Evolutionary conservation across 2,113 vertebrate species (phyloP).

Genomic region (Channa maculata): DNA sequence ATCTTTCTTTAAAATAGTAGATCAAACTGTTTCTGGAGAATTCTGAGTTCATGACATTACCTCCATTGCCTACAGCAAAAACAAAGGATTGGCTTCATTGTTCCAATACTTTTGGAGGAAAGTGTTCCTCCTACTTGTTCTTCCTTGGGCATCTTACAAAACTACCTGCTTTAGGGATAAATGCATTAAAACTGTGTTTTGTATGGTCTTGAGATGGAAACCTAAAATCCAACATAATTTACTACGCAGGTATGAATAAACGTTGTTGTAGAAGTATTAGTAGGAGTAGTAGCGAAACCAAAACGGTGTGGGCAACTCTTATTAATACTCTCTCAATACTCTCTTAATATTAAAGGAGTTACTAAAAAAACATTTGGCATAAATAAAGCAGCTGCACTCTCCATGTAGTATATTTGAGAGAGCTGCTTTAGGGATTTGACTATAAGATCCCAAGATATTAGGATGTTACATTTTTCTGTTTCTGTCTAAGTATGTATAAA

Average conservation of each 20-base stretch:
- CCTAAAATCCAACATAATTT: neutral
- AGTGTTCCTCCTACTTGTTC: too few relatives aligned
- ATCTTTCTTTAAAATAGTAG: too few relatives aligned
- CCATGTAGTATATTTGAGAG: constrained; percentile 1
- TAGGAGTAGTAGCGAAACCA: constrained; percentile 1
- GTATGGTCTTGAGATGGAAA: neutral
- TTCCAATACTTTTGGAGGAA: too few relatives aligned
- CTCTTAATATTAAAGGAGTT: too few relatives aligned
- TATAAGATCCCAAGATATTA: constrained; percentile 20
- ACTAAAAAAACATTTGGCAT: constrained; percentile 10
- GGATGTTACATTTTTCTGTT: constrained; percentile 12
- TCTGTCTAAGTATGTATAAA: constrained; percentile 18
- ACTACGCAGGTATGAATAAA: neutral
- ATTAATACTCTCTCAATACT: too few relatives aligned
- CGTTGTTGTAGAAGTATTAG: constrained; percentile 8
- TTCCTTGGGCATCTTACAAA: too few relatives aligned
- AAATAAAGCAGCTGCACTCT: constrained; percentile 33
- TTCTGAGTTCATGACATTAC: too few relatives aligned
- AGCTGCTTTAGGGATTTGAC: constrained; percentile 8
- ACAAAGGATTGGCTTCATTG: too few relatives aligned
- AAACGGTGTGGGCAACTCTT: neutral
- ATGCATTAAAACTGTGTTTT: constrained; percentile 5
- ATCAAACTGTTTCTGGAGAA: too few relatives aligned
- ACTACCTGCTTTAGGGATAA: neutral
- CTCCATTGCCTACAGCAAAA: too few relatives aligned